phyloP scores from a whole-genome alignment of 2,888 invertebrate species.

The Drosophila kanekoi region DNA sequence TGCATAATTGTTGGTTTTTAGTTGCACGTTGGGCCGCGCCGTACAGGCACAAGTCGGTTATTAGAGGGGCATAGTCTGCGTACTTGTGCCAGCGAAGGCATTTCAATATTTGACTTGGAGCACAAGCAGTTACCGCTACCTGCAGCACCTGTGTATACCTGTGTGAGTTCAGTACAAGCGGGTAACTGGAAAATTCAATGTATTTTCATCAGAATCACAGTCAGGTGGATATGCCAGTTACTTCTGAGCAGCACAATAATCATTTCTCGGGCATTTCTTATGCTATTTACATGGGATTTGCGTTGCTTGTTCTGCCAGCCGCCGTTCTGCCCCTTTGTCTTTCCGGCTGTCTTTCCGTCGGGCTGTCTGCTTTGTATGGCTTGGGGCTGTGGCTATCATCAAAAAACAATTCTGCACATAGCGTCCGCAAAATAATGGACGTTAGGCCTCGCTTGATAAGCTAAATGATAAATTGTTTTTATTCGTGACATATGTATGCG shows the following conservation, averaged over 20 bases:
- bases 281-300: conserved; percentile 53
- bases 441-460: conserved; percentile 77
- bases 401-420: conserved; percentile 76
- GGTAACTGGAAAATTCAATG: conserved; percentile 33
- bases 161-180: background rate
- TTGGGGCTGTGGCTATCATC: conserved; percentile 66
- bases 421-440: conserved; percentile 78
- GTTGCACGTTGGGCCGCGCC: conserved; percentile 63
- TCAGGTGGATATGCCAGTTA: conserved; percentile 9
- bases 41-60: conserved; percentile 33
- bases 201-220: conserved; percentile 59
- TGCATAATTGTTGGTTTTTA: conserved; percentile 80
- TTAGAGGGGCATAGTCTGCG: conserved; percentile 33
- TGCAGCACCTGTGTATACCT: background rate
- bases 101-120: conserved; percentile 40
- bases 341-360: conserved; percentile 8
- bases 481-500: conserved; percentile 74
- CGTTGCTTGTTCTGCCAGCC: conserved; percentile 13
- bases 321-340: background rate
- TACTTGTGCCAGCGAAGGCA: conserved; percentile 17
- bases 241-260: conserved; percentile 55
- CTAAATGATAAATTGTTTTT: conserved; percentile 80
- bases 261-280: conserved; percentile 68
- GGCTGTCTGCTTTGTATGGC: conserved; percentile 25
- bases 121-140: conserved; percentile 12